Percentiles rank a stretch among this genome's conserved stretches.
These are phyloP conservation scores for Bubalus kerabau DNA, from an alignment of 2,113 vertebrate genomes.

Conservation along the genomic window DNA sequence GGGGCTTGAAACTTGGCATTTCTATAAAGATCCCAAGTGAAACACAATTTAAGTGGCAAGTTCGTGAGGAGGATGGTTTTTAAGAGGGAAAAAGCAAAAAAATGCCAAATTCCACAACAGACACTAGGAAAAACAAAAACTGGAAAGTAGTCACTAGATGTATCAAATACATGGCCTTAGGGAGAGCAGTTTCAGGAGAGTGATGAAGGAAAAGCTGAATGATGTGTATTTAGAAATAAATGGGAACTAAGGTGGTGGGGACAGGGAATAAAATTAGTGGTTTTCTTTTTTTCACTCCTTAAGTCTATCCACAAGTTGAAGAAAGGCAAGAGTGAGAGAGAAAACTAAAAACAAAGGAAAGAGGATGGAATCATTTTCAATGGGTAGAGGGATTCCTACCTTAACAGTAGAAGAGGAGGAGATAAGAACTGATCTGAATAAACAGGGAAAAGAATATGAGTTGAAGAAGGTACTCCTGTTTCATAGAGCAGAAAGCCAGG, in stretches of 20 bases:
- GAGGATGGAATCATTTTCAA: background rate
- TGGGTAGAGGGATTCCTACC: background rate
- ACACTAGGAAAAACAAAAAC: background rate
- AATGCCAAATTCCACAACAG: background rate
- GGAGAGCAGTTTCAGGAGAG: background rate
- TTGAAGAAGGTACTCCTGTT: background rate
- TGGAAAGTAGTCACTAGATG: background rate
- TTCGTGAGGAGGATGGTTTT: background rate
- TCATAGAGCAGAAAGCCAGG: background rate
- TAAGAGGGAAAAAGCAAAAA: background rate
- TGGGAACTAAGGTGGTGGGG: background rate
- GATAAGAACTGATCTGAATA: background rate
- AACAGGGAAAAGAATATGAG: background rate
- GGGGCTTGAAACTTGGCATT: background rate
- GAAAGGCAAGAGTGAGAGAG: background rate
- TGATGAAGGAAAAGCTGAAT: background rate
- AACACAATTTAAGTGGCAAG: background rate
- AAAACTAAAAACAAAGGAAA: background rate
- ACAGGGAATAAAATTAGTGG: background rate
- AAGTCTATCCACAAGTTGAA: background rate
- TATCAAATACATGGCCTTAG: background rate
- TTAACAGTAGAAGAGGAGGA: background rate
- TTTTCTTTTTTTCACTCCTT: background rate
- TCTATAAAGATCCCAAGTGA: background rate
- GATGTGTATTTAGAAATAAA: background rate